A percentile compares a stretch with the other conserved stretches of the same genome.
Evolutionary conservation across 1,140 invertebrate genomes (phyloP).

Genomic region (Formica selysi): DNA sequence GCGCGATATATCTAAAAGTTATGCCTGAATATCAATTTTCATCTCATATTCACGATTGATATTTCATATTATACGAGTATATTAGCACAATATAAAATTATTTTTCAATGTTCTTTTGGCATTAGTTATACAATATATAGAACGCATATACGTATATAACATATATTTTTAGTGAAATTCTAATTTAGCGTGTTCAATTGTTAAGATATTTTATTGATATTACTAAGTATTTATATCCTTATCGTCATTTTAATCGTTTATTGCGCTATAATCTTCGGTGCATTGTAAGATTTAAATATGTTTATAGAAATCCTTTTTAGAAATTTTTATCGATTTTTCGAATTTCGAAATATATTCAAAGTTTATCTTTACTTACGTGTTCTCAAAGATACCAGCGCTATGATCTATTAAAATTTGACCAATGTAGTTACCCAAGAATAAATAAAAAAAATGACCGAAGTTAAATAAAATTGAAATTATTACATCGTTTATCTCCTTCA

Average conservation of each 20-base stretch:
- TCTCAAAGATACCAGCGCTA: constrained; percentile 27
- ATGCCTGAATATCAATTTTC: not conserved
- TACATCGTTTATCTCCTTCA: not conserved
- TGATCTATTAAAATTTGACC: constrained; percentile 54
- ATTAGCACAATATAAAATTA: not conserved
- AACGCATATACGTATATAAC: not conserved
- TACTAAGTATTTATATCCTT: not conserved
- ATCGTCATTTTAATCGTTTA: not conserved
- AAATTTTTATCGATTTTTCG: not conserved
- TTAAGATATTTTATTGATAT: not conserved
- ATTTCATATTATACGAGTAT: not conserved
- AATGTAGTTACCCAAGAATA: constrained; percentile 50
- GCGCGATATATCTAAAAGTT: constrained; percentile 46
- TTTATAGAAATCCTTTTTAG: not conserved
- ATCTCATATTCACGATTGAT: not conserved
- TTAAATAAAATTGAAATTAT: not conserved
- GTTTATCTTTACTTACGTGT: constrained; percentile 33
- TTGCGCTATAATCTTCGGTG: not conserved
- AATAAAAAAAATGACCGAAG: constrained; percentile 23
- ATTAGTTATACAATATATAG: not conserved
- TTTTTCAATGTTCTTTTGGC: not conserved
- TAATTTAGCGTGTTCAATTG: not conserved
- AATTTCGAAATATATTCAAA: not conserved
- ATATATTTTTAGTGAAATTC: not conserved
- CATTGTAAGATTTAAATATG: not conserved